A percentile compares a stretch with the other conserved stretches of the same genome.
These are phyloP conservation scores for Gymnoscopelus braueri DNA, from an alignment of 2,797 vertebrate genomes.

Conservation along the genomic window DNA sequence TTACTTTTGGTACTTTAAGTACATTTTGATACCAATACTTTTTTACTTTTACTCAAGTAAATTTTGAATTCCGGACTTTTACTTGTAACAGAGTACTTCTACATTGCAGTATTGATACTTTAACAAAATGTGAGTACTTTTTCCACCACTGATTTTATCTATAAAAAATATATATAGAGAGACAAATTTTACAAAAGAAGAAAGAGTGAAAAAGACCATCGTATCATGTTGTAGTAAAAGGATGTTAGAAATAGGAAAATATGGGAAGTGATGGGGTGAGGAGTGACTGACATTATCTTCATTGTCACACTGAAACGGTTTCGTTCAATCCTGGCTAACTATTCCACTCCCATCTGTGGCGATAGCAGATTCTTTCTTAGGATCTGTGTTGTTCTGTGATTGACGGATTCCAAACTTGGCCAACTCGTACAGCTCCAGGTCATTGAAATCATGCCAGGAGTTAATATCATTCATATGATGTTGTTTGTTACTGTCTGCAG, in stretches of 20 bases:
- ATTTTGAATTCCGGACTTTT: no score
- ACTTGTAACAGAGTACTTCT: no score
- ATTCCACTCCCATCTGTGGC: constrained; percentile 72
- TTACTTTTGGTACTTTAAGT: no score
- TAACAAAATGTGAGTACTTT: no score
- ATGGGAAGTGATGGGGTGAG: neutral
- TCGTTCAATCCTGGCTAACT: constrained; percentile 37
- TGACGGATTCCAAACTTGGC: constrained; percentile 92
- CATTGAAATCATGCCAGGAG: constrained; percentile 97
- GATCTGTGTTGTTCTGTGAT: constrained; percentile 45
- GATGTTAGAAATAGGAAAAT: constrained; percentile 11
- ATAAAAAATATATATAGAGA: no score
- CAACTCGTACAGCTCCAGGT: constrained; percentile 96
- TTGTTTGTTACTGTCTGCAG: constrained; percentile 85
- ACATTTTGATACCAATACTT: no score
- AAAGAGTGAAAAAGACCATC: neutral
- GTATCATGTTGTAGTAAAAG: constrained; percentile 15
- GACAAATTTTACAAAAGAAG: no score
- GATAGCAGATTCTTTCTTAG: constrained; percentile 56
- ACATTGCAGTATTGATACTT: no score
- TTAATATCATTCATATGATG: constrained; percentile 79
- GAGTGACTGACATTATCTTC: neutral
- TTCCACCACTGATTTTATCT: no score
- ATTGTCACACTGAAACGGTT: constrained; percentile 21
- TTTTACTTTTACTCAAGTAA: no score